Evolutionary conservation across 2,797 vertebrate genomes (phyloP).

Genomic region (Enteromius viviparus): DNA sequence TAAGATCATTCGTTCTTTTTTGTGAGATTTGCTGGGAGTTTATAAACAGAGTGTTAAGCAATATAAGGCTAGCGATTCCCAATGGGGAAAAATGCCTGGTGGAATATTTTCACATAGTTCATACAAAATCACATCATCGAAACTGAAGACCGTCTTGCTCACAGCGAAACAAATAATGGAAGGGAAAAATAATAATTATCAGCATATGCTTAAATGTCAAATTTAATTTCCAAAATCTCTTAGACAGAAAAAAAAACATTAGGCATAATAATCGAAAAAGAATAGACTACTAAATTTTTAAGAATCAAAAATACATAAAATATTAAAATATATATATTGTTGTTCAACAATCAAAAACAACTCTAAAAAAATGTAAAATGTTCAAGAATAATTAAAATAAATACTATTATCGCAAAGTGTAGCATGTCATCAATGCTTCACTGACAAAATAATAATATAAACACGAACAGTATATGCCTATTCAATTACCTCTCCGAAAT

Average conservation of each 20-base stretch:
- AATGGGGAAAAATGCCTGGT: background rate
- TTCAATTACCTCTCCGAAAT: conserved; percentile 80
- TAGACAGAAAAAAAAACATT: background rate
- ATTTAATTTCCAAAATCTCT: background rate
- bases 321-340: background rate
- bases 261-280: background rate
- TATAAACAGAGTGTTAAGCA: background rate
- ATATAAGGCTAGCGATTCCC: background rate
- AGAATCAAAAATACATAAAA: background rate
- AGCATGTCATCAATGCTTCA: background rate
- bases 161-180: background rate
- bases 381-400: background rate
- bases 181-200: background rate
- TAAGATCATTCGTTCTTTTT: background rate
- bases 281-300: background rate
- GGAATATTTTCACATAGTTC: conserved; percentile 21
- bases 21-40: background rate
- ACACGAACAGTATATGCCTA: too few species aligned
- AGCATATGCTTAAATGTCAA: background rate
- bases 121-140: background rate
- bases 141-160: background rate
- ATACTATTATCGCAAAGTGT: background rate
- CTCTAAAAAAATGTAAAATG: background rate
- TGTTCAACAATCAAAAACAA: background rate
- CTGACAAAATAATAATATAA: too few species aligned